A percentile compares a stretch with the other conserved stretches of the same genome.
These are phyloP conservation scores for Eulithis prunata DNA, from an alignment of 2,888 invertebrate genomes.

Conservation along the genomic window DNA sequence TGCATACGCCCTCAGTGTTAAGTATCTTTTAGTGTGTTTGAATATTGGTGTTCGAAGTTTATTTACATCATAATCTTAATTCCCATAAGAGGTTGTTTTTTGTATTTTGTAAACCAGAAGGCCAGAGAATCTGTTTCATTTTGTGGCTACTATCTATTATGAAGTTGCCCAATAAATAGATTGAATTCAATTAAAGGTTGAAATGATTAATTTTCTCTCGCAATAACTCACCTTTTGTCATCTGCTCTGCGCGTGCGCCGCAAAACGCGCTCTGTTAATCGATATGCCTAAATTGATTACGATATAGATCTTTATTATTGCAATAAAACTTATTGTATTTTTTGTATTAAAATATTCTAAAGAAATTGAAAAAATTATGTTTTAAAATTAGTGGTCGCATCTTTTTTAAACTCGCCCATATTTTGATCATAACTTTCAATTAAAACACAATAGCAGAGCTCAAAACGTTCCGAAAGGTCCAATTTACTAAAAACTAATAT, in stretches of 20 bases:
- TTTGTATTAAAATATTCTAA: too few species aligned
- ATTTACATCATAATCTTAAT: too few species aligned
- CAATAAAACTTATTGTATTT: neutral
- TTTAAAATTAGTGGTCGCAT: neutral
- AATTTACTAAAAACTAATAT: slow-evolving; percentile 65
- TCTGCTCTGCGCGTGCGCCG: slow-evolving; percentile 67
- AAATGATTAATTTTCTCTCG: slow-evolving; percentile 59
- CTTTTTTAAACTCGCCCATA: slow-evolving; percentile 20
- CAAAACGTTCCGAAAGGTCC: slow-evolving; percentile 43
- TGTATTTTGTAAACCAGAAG: too few species aligned
- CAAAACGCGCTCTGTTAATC: slow-evolving; percentile 56
- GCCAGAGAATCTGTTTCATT: too few species aligned
- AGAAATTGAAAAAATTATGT: too few species aligned
- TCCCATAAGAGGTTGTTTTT: too few species aligned
- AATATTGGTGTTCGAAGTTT: too few species aligned
- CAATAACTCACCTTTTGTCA: slow-evolving; percentile 62
- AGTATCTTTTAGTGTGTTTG: too few species aligned
- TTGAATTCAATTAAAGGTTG: slow-evolving; percentile 77
- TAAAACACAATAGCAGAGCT: slow-evolving; percentile 31
- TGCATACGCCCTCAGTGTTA: too few species aligned
- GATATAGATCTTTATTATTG: slow-evolving; percentile 47
- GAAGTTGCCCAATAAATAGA: slow-evolving; percentile 29
- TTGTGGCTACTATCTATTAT: too few species aligned
- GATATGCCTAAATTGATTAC: slow-evolving; percentile 73
- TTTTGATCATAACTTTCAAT: slow-evolving; percentile 31